Percentiles rank a stretch among this genome's conserved stretches.
Conservation (phyloP, 2,113 vertebrate genomes). For the Athene cunicularia region DNA sequence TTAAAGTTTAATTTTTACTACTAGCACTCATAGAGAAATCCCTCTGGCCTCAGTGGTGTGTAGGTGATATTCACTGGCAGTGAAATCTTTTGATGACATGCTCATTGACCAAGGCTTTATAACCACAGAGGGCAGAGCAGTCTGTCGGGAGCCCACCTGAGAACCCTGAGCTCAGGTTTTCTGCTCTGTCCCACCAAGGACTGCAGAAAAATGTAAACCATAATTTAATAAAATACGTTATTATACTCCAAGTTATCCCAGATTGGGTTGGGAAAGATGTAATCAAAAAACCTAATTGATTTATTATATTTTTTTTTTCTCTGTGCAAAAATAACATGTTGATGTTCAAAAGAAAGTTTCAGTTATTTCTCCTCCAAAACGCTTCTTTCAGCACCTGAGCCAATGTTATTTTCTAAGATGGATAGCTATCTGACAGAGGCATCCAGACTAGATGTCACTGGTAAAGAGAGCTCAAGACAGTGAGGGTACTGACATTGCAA, state of each 20-base stretch:
- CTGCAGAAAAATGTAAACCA: neutral
- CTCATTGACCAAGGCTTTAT: rapidly evolving
- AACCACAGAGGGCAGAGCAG: neutral
- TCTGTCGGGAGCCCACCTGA: neutral
- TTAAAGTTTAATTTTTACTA: neutral
- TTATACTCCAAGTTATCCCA: neutral
- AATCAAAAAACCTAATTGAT: neutral
- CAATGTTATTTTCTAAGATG: neutral
- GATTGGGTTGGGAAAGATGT: neutral
- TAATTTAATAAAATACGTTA: neutral
- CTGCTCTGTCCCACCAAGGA: neutral
- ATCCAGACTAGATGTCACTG: neutral
- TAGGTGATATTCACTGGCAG: neutral
- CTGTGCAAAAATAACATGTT: neutral
- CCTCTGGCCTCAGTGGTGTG: neutral
- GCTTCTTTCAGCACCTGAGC: neutral
- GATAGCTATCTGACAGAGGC: neutral
- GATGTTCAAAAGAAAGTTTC: neutral
- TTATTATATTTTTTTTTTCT: neutral
- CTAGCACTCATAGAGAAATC: neutral
- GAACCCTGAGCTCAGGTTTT: neutral
- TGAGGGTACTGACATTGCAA: neutral
- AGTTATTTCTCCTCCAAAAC: neutral
- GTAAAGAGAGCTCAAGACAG: neutral
- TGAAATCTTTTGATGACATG: neutral